Base-by-base conservation (phyloP, 1,140 invertebrate genomes). In the Drosophila kurseongensis region DNA sequence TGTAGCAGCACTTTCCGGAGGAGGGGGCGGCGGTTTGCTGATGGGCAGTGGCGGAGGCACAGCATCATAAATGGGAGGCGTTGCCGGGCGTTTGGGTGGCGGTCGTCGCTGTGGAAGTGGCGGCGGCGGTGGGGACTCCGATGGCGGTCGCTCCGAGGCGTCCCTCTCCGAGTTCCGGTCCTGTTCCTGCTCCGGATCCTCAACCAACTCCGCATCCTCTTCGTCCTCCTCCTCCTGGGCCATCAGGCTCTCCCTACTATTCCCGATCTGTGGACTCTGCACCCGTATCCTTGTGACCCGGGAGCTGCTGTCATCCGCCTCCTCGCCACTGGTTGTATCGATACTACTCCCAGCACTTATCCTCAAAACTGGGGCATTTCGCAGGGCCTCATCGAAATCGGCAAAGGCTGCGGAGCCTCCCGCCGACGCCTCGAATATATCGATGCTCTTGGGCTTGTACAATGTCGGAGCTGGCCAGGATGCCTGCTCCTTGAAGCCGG, bases 401-500 rank as follows among this genome's bases (percentile, higher is more conserved):
- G 81, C 91, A 40, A 92, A 92, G 10, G 91, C 91, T 4, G 65
- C 45, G 0, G 55, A 54, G 1, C 66, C 76, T 2, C 76, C 82
- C 7, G 56, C 69, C 0, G 66, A 54, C 1, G 52, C 57, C 55
- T 92, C 91, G 45, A 92, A 92, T 16, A 92, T 91, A 32, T 92
- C 91, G n/a, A 92, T 89, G 44, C 83, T 91, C n/a, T 90, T 89
- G n/a, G 89, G 61, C 61, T 92, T 92, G 40, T 91, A 90, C 2
- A 90, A 27, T 0, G 72, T 23, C 1, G 83, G 66, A 0, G 48
- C 75, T 23, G 83, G 67, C 79, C 78, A 81, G 7, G 32, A 41
- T 27, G 50, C 4, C 5, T 67, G 58, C 14, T 68, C 80, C 57
- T 62, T 57, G 40, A 89, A 89, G 7, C 62, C 60, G 2, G 90